Evolutionary conservation across 2,113 vertebrate genomes (phyloP).

Genomic region (Egretta garzetta): DNA sequence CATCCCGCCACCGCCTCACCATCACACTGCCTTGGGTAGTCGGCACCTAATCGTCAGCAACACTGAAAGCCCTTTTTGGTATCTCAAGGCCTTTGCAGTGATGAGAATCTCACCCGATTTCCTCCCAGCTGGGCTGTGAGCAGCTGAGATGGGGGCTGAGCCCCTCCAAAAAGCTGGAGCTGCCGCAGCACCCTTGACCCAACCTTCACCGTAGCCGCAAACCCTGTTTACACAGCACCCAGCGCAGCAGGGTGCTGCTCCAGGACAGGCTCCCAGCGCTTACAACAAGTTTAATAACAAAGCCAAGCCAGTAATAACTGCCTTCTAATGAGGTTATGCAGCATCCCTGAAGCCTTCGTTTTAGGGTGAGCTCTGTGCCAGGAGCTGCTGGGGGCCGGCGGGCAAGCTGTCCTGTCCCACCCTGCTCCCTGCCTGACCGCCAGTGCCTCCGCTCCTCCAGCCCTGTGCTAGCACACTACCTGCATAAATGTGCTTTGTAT

Average conservation of each 20-base stretch:
- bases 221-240: slow-evolving; percentile 25
- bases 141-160: neutral
- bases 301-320: slow-evolving; percentile 13
- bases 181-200: slow-evolving; percentile 13
- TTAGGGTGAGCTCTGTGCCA: neutral
- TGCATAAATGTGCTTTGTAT: neutral
- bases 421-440: neutral
- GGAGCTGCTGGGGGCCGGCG: rapidly evolving
- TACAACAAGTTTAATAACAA: slow-evolving; percentile 3
- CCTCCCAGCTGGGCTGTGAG: neutral
- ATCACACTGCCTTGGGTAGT: neutral
- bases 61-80: neutral
- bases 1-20: neutral
- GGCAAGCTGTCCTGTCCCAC: neutral
- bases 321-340: neutral
- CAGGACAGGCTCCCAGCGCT: neutral
- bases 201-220: neutral
- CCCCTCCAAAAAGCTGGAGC: neutral
- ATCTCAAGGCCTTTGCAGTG: slow-evolving; percentile 25
- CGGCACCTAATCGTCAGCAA: neutral
- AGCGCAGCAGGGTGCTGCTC: neutral
- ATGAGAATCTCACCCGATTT: slow-evolving; percentile 32
- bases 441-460: neutral
- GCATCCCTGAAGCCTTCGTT: neutral
- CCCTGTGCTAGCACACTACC: neutral